These are phyloP conservation scores for Panzeria rudis DNA, from an alignment of 2,888 invertebrate species.

Conservation along the genomic window DNA sequence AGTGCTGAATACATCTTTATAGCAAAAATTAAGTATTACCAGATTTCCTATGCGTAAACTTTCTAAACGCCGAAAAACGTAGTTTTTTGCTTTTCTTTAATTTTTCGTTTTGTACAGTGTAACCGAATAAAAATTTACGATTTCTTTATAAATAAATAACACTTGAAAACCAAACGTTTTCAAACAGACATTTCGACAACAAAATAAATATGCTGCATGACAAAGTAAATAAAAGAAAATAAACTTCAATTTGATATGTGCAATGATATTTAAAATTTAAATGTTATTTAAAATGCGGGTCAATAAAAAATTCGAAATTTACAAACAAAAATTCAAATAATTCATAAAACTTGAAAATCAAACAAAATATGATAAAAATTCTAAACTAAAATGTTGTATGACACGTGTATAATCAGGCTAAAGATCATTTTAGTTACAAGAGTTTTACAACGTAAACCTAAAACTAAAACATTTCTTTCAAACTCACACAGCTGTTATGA, in stretches of 20 bases:
- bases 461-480: background rate
- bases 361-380: background rate
- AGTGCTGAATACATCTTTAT: no score
- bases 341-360: background rate
- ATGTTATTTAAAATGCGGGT: conserved; percentile 43
- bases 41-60: no score
- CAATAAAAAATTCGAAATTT: background rate
- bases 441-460: background rate
- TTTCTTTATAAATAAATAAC: background rate
- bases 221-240: background rate
- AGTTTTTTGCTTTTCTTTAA: no score
- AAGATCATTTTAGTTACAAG: conserved; percentile 22
- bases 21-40: no score
- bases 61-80: no score
- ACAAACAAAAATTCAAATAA: background rate
- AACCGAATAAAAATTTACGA: no score
- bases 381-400: background rate
- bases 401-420: conserved; percentile 30
- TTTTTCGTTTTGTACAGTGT: no score
- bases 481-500: conserved; percentile 53
- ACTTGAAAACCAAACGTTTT: no score
- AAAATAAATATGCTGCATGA: background rate
- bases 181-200: background rate
- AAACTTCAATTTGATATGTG: background rate
- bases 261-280: background rate